Evolutionary conservation across 2,888 invertebrate species (phyloP), one percentile per base, ranked within the genome.

Genomic region (Nymphalis urticae): DNA sequence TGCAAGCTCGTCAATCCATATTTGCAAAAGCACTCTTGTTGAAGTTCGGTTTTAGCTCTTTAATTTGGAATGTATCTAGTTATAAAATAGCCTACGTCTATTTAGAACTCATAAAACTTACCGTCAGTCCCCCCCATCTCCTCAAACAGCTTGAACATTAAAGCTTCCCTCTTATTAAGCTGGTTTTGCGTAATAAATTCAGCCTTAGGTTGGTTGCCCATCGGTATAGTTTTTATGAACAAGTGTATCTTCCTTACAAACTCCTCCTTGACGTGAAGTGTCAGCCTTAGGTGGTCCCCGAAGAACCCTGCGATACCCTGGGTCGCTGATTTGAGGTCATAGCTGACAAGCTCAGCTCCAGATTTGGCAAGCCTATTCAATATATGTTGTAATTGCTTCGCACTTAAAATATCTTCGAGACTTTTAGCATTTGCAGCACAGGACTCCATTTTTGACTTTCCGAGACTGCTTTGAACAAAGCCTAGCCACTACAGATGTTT

Each of bases 231-330:
- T 75, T 90, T 91, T 19, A 89, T 76, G 64, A 91, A 91, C 21
- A 91, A 73, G 2, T 79, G 73, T 7, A 89, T 73, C 47, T 76
- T 72, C 61, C 75, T 74, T 9, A 73, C 47, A 0, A 71, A n/a
- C 0, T 75, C 82, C 1, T 71, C 72, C 42, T 75, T 70, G 17
- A 87, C 81, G 8, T 75, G 71, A 1, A 91, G 68, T 0, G 77
- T 75, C 3, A 81, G 79, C 21, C 82, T 78, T 19, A 85, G 76
- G 71, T 91, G 90, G 62, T 89, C 90, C 1, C 86, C 90, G 1
- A 91, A 79, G 75, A 86, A 90, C 0, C 91, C 91, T 0, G 83
- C 80, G 0, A 90, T 61, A 0, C 90, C 90, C 0, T 81, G 79
- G 0, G 78, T 68, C 0, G 88, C 88, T 0, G 83, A 77, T 16